Evolutionary conservation across 2,888 invertebrate genomes (phyloP).

Genomic region (Lingula anatina): DNA sequence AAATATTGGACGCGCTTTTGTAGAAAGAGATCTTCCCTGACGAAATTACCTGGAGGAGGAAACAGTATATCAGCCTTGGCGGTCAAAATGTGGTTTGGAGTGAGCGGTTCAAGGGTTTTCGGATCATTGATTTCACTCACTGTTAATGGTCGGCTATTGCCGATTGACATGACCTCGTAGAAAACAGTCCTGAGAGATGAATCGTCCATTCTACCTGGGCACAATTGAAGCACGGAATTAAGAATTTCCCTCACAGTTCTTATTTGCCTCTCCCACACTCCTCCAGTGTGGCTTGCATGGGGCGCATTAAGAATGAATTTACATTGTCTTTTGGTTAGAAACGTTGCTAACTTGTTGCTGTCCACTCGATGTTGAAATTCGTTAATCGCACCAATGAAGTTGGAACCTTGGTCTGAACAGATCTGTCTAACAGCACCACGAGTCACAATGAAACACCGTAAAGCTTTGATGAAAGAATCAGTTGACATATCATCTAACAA

Average conservation of each 20-base stretch:
- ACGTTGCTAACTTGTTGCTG: background rate
- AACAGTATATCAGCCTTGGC: constrained; percentile 9
- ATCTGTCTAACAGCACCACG: constrained; percentile 16
- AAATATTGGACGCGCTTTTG: constrained; percentile 11
- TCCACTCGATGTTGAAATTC: constrained; percentile 11
- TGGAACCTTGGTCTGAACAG: constrained; percentile 21
- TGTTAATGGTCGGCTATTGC: constrained; percentile 16
- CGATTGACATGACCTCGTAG: constrained; percentile 12
- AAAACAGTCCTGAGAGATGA: constrained; percentile 10
- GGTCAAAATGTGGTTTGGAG: constrained; percentile 17
- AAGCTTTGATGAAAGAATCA: constrained; percentile 20
- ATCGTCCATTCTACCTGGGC: too few species aligned
- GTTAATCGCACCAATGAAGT: constrained; percentile 22
- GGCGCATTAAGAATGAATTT: constrained; percentile 3
- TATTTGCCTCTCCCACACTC: constrained; percentile 7
- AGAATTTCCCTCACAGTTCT: constrained; percentile 4
- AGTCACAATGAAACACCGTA: constrained; percentile 18
- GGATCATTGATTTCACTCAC: constrained; percentile 12
- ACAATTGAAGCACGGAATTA: background rate
- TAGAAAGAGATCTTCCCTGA: background rate
- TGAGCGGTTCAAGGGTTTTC: constrained; percentile 10
- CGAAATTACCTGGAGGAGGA: constrained; percentile 4
- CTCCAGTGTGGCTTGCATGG: constrained; percentile 4
- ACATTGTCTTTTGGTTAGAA: background rate
- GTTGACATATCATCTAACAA: constrained; percentile 19